Conservation (phyloP, 2,113 vertebrate species). For the Oryzias javanicus region DNA sequence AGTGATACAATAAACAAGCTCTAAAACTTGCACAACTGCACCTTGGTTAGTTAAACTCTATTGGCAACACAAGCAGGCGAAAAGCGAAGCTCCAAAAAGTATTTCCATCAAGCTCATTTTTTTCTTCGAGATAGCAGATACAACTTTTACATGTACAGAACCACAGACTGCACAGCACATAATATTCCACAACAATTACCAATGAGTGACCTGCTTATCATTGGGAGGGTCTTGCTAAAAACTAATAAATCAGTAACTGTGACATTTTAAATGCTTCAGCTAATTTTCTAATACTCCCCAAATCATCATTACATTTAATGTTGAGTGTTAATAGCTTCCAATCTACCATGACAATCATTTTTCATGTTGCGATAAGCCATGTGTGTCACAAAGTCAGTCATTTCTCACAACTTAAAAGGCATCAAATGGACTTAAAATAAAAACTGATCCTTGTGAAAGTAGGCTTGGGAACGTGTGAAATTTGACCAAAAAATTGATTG, state of each 20-base stretch:
- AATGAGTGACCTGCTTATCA: conserved; percentile 24
- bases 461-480: no score
- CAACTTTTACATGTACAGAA: conserved; percentile 40
- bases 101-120: conserved; percentile 12
- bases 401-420: no score
- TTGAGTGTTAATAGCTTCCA: conserved; percentile 1
- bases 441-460: no score
- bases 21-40: conserved; percentile 22
- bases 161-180: conserved; percentile 46
- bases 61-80: conserved; percentile 27
- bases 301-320: background rate
- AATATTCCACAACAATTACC: conserved; percentile 52
- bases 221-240: conserved; percentile 6
- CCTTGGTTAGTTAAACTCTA: conserved; percentile 21
- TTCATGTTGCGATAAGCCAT: background rate
- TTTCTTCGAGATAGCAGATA: conserved; percentile 32
- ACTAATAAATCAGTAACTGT: conserved; percentile 2
- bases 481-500: no score
- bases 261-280: conserved; percentile 12
- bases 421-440: no score
- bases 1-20: conserved; percentile 30
- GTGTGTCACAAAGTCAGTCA: no score
- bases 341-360: conserved; percentile 4
- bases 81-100: conserved; percentile 8
- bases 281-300: conserved; percentile 6